A percentile compares a stretch with the other conserved stretches of the same genome.
These are phyloP conservation scores for Calyptommatus sinebrachiatus DNA, from an alignment of 2,113 vertebrate genomes.

Conservation along the genomic window DNA sequence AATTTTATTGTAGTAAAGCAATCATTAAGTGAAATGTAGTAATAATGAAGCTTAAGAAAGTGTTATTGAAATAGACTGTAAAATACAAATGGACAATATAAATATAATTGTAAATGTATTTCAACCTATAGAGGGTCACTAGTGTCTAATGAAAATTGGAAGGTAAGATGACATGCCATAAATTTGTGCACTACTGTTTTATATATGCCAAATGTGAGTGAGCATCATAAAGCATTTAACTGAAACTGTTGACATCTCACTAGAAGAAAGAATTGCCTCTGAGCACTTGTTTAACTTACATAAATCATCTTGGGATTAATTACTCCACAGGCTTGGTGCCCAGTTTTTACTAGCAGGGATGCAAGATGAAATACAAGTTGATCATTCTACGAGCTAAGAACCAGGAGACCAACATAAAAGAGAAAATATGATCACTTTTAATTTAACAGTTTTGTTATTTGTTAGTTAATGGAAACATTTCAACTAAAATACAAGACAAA, in stretches of 20 bases:
- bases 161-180: too few species aligned
- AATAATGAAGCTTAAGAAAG: too few species aligned
- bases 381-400: conserved; percentile 7
- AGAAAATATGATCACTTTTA: background rate
- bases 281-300: background rate
- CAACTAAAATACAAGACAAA: background rate
- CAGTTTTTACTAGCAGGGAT: background rate
- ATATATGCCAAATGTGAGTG: background rate
- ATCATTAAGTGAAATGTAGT: too few species aligned
- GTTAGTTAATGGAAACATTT: background rate
- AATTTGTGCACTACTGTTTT: too few species aligned
- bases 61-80: too few species aligned
- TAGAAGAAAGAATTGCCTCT: conserved; percentile 17
- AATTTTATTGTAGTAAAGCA: too few species aligned
- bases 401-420: background rate
- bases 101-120: too few species aligned
- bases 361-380: background rate
- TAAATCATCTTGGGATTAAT: conserved; percentile 11
- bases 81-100: too few species aligned
- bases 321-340: background rate
- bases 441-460: background rate
- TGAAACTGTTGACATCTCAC: background rate
- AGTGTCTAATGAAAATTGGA: too few species aligned
- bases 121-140: too few species aligned
- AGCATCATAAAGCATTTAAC: background rate